Evolutionary conservation across 2,797 vertebrate species (phyloP).

Genomic region (Danio choprae): DNA sequence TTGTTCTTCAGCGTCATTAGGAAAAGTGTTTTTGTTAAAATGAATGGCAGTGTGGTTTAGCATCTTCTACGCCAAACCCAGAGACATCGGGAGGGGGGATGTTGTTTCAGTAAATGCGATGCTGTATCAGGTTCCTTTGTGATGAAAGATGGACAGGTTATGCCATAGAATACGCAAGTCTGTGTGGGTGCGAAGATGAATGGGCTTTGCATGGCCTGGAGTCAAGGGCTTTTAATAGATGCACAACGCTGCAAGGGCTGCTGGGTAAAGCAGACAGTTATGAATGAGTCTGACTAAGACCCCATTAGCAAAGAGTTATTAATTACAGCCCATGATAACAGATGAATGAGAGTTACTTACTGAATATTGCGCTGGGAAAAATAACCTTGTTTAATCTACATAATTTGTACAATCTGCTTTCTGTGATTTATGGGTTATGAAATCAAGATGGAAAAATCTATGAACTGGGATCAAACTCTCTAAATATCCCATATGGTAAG

Average conservation of each 20-base stretch:
- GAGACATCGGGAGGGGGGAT: conserved; percentile 7
- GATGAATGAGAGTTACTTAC: conserved; percentile 57
- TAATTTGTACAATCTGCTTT: conserved; percentile 14
- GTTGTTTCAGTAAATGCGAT: conserved; percentile 40
- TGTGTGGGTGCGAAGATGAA: conserved; percentile 60
- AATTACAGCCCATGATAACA: conserved; percentile 62
- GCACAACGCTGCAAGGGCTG: conserved; percentile 19
- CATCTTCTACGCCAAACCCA: conserved; percentile 6
- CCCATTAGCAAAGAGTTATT: conserved; percentile 61
- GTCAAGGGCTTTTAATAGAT: conserved; percentile 58
- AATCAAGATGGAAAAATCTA: background rate
- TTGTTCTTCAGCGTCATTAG: background rate
- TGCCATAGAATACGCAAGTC: conserved; percentile 18
- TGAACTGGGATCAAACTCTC: background rate
- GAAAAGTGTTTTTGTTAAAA: conserved; percentile 32
- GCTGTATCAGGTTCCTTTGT: conserved; percentile 47
- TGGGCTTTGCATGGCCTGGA: conserved; percentile 52
- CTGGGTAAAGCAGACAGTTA: conserved; percentile 55
- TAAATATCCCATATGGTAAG: background rate
- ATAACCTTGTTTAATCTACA: conserved; percentile 38
- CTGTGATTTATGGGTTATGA: conserved; percentile 18
- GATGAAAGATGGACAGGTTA: conserved; percentile 26
- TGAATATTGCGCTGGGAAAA: conserved; percentile 47
- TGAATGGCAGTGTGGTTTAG: conserved; percentile 37
- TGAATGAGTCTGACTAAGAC: conserved; percentile 56